These are phyloP conservation scores for Acromyrmex charruanus DNA, from an alignment of 1,140 invertebrate species.

Conservation along the genomic window DNA sequence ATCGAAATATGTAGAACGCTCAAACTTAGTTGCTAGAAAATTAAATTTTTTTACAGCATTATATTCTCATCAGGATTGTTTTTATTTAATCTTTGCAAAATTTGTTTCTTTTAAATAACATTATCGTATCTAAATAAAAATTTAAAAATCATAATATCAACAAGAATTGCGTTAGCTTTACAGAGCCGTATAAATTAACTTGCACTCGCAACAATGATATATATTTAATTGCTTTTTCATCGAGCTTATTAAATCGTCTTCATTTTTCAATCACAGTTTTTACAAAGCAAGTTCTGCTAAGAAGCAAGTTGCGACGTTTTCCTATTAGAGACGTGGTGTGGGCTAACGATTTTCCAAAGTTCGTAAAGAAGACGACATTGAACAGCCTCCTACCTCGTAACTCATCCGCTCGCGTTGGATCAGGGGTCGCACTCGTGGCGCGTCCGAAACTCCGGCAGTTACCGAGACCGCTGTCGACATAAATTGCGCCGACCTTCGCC, in stretches of 20 bases:
- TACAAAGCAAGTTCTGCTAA: background rate
- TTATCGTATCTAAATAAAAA: background rate
- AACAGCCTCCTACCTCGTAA: slow-evolving; percentile 58
- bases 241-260: background rate
- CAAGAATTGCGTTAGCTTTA: background rate
- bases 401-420: slow-evolving; percentile 53
- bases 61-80: too few species aligned
- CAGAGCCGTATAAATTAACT: background rate
- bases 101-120: background rate
- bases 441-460: slow-evolving; percentile 68
- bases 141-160: background rate
- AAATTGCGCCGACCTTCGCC: slow-evolving; percentile 63
- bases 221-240: background rate
- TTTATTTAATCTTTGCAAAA: background rate
- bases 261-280: background rate
- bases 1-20: too few species aligned
- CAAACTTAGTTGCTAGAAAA: too few species aligned
- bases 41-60: too few species aligned
- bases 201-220: background rate
- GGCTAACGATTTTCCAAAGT: slow-evolving; percentile 64
- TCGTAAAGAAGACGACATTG: slow-evolving; percentile 52
- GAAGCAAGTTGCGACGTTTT: slow-evolving; percentile 1
- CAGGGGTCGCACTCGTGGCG: slow-evolving; percentile 54
- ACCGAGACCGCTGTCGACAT: slow-evolving; percentile 67
- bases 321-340: background rate